Conservation (phyloP, 2,888 invertebrate genomes). For the Rapana venosa region DNA sequence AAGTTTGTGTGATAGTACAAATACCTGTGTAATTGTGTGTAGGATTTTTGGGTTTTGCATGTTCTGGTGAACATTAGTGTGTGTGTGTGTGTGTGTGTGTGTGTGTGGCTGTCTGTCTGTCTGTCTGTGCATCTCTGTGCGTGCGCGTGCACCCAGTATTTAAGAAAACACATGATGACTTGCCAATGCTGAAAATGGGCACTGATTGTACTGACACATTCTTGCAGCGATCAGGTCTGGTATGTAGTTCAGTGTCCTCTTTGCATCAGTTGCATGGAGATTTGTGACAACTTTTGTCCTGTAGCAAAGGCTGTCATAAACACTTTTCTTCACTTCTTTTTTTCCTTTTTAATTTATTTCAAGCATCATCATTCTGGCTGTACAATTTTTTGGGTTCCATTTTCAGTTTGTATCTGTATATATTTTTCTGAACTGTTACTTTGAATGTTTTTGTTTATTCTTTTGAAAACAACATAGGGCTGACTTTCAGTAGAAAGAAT, state of each 20-base stretch:
- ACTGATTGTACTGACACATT: background rate
- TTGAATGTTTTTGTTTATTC: too few species aligned
- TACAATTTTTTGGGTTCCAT: too few species aligned
- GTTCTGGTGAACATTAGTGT: background rate
- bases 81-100: background rate
- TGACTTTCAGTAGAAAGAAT: too few species aligned
- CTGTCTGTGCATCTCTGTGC: background rate
- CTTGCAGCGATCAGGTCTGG: slow-evolving; percentile 29
- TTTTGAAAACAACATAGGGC: too few species aligned
- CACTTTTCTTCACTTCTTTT: too few species aligned
- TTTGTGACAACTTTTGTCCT: background rate
- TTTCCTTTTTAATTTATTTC: background rate
- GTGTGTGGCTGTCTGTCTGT: background rate
- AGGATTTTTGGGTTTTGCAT: too few species aligned
- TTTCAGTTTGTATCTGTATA: too few species aligned
- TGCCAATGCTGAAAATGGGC: background rate
- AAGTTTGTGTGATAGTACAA: too few species aligned
- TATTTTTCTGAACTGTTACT: too few species aligned
- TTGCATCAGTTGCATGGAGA: background rate
- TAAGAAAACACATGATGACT: background rate
- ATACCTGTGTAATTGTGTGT: too few species aligned
- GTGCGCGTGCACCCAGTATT: background rate
- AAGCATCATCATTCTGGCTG: background rate
- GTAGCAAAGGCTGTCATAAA: background rate
- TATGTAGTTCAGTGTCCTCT: background rate